These are phyloP conservation scores for Tiliqua scincoides DNA, from an alignment of 2,113 vertebrate genomes.

Conservation along the genomic window DNA sequence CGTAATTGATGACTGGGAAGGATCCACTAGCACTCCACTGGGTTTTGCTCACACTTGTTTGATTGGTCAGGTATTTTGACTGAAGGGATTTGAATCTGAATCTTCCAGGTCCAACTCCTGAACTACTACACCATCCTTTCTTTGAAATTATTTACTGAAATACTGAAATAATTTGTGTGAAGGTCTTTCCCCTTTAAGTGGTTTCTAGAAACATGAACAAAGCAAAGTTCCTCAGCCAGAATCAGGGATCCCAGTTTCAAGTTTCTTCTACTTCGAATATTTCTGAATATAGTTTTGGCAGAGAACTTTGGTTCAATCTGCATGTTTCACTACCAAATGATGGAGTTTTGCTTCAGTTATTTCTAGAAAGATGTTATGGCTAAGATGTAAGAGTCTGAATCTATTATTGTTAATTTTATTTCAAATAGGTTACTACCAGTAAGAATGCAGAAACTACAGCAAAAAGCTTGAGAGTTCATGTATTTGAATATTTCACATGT, in stretches of 20 bases:
- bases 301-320: not conserved
- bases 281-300: not conserved
- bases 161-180: conserved; percentile 5
- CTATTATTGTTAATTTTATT: not conserved
- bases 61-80: no score
- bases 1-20: no score
- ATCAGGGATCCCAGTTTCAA: not conserved
- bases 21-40: no score
- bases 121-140: not conserved
- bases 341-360: not conserved
- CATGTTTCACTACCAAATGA: not conserved
- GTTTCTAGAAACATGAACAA: not conserved
- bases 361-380: not conserved
- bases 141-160: not conserved
- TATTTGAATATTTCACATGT: not conserved
- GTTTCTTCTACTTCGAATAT: not conserved
- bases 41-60: no score
- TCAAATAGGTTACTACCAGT: not conserved
- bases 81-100: no score
- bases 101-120: no score
- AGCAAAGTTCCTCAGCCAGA: not conserved
- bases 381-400: not conserved
- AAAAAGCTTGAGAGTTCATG: not conserved
- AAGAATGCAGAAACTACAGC: not conserved
- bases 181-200: not conserved